Conservation (phyloP, 2,113 vertebrate genomes). For the Callaeas wilsoni region DNA sequence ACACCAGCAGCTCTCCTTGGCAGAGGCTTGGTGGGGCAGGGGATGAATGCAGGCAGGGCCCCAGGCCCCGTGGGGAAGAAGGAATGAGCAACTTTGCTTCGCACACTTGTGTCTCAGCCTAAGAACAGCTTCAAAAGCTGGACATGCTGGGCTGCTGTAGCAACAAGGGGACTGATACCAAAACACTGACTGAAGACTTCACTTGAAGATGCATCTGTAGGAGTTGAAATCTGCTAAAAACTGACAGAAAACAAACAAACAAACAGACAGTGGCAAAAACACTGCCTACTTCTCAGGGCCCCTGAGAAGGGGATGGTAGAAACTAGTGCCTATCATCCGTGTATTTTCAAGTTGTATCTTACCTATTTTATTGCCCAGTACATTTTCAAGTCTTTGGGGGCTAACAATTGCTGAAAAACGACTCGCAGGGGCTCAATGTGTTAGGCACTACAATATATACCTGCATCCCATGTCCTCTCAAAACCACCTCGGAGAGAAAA, state of each 20-base stretch:
- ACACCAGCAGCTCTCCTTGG: constrained; percentile 4
- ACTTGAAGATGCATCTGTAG: neutral
- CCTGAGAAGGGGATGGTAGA: neutral
- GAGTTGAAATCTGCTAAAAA: neutral
- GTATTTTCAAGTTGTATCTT: neutral
- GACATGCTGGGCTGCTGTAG: constrained; percentile 9
- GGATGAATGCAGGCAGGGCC: neutral
- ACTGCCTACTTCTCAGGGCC: neutral
- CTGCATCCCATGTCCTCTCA: neutral
- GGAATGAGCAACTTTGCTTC: neutral
- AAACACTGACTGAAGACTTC: neutral
- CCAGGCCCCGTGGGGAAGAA: neutral
- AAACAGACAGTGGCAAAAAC: neutral
- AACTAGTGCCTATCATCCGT: neutral
- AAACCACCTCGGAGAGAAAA: neutral
- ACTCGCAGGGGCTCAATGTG: neutral
- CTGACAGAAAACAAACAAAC: neutral
- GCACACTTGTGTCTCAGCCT: neutral
- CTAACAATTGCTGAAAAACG: neutral
- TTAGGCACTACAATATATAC: neutral
- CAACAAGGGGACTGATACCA: neutral
- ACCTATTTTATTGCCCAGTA: neutral
- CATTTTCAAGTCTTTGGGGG: neutral
- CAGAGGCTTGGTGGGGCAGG: neutral
- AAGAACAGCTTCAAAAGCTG: neutral